Percentiles rank a stretch among this genome's conserved stretches.
These are phyloP conservation scores for Corticium candelabrum DNA, from an alignment of 37 sponge, comb jelly and placozoan species.

Conservation along the genomic window DNA sequence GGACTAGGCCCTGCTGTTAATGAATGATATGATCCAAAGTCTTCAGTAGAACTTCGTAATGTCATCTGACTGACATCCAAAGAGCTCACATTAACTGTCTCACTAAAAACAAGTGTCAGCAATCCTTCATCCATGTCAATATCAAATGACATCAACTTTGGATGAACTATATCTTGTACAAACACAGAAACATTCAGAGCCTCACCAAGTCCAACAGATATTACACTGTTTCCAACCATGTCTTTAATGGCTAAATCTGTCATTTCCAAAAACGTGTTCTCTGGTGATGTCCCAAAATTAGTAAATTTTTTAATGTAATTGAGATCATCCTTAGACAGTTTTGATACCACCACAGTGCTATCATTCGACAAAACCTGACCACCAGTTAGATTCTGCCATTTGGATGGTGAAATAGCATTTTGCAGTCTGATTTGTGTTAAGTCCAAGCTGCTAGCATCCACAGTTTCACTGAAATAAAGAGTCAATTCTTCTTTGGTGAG, in stretches of 20 bases:
- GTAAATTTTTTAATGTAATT: constrained; percentile 7
- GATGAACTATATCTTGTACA: constrained; percentile 25
- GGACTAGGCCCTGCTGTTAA: background rate
- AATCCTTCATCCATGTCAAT: constrained; percentile 28
- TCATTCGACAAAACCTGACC: background rate
- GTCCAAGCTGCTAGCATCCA: constrained; percentile 53
- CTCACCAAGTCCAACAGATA: background rate
- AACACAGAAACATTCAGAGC: constrained; percentile 16
- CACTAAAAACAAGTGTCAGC: constrained; percentile 34
- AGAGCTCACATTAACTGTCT: constrained; percentile 28
- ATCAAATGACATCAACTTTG: constrained; percentile 16
- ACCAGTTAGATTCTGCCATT: background rate
- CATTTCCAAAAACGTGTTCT: constrained; percentile 11
- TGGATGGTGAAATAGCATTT: background rate
- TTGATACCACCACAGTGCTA: background rate
- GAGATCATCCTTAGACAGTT: constrained; percentile 9
- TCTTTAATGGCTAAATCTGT: constrained; percentile 1
- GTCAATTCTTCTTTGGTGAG: constrained; percentile 49
- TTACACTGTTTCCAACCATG: background rate
- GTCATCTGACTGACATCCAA: constrained; percentile 16
- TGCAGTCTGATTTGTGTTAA: constrained; percentile 44
- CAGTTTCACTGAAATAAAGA: constrained; percentile 65
- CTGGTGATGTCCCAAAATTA: background rate
- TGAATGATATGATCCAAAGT: background rate
- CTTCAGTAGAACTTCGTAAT: background rate